Percentiles rank a stretch among this genome's conserved stretches.
phyloP scores from a whole-genome alignment of 2,113 vertebrate genomes.

The Pristiophorus japonicus region DNA sequence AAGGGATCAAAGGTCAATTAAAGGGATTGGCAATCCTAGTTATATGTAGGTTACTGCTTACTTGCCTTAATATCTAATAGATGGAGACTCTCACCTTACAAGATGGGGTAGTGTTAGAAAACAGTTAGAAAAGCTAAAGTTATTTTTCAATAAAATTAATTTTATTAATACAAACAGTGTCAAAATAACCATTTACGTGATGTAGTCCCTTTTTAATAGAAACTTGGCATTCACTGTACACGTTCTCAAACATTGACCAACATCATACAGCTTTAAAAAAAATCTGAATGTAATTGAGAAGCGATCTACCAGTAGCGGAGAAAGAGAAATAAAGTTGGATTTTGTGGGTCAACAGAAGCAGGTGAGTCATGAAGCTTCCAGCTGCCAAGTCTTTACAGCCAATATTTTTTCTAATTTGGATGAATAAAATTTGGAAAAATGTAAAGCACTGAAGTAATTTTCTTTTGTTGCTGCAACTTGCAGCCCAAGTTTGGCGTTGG shows the following conservation, averaged over 20 bases:
- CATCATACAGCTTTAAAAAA: not conserved
- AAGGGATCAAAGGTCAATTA: not conserved
- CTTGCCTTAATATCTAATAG: not conserved
- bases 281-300: not conserved
- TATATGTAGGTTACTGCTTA: not conserved
- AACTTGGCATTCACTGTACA: not conserved
- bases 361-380: not conserved
- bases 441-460: not conserved
- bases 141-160: conserved; percentile 10
- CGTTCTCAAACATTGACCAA: not conserved
- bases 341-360: not conserved
- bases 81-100: not conserved
- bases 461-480: not conserved
- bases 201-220: not conserved
- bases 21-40: not conserved
- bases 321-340: not conserved
- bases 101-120: not conserved
- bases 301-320: not conserved
- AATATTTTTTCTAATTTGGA: not conserved
- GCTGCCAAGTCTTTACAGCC: not conserved
- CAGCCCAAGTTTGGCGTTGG: not conserved
- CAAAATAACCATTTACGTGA: not conserved
- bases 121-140: not conserved
- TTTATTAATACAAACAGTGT: not conserved
- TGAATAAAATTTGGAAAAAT: not conserved